Percentiles rank a stretch among this genome's conserved stretches.
These are phyloP conservation scores for Galaxea fascicularis DNA, from an alignment of 92 coral and sea anemone species.

Conservation along the genomic window DNA sequence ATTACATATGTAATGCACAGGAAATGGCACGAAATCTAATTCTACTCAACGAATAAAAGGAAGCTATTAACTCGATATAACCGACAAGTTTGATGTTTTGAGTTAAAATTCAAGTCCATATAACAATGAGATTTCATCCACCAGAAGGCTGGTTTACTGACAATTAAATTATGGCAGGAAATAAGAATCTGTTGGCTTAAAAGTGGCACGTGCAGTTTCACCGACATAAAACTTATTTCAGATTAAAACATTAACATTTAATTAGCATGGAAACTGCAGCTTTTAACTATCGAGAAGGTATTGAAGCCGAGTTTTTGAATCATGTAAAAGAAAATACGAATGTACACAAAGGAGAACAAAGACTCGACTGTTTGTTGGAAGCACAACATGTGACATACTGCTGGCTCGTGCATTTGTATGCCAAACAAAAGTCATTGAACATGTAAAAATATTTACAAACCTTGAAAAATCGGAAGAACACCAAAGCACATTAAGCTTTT, in stretches of 20 bases:
- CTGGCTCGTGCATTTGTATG: constrained; percentile 29
- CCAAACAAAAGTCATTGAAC: constrained; percentile 54
- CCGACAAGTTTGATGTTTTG: constrained; percentile 49
- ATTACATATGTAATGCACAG: constrained; percentile 53
- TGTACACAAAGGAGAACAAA: constrained; percentile 68
- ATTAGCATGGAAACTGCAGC: constrained; percentile 74
- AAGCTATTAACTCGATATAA: constrained; percentile 76
- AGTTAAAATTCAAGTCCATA: constrained; percentile 32
- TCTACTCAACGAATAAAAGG: constrained; percentile 47
- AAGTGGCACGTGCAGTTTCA: constrained; percentile 57
- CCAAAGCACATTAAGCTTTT: constrained; percentile 72
- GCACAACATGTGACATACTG: constrained; percentile 53
- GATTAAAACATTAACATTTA: constrained; percentile 67
- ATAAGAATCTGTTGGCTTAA: constrained; percentile 36
- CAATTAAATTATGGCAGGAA: constrained; percentile 37
- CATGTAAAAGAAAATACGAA: constrained; percentile 82
- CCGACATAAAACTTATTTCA: constrained; percentile 61
- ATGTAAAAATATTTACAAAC: constrained; percentile 61
- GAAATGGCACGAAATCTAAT: constrained; percentile 58
- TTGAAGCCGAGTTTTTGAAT: constrained; percentile 63
- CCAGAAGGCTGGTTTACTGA: constrained; percentile 18
- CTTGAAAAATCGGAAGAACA: constrained; percentile 56
- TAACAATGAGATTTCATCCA: constrained; percentile 25
- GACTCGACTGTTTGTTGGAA: constrained; percentile 52
- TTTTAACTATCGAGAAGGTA: constrained; percentile 55